Evolutionary conservation across 2,113 vertebrate species (phyloP), one percentile per base, ranked within the genome.

Genomic region (Corythornis cristatus): DNA sequence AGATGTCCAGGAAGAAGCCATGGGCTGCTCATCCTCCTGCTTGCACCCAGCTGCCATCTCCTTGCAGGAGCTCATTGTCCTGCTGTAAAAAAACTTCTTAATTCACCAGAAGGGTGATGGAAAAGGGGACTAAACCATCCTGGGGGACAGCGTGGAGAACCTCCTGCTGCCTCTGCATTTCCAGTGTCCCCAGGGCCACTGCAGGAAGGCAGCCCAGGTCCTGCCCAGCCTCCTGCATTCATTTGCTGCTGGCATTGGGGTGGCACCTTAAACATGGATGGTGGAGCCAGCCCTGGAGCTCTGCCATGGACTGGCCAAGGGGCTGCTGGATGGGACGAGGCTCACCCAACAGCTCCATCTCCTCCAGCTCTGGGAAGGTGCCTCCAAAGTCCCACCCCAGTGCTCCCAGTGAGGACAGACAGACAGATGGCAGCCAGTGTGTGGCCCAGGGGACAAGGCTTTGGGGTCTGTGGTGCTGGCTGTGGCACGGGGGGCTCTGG

Each of bases 261-360:
- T 13, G 3, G 8, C 35, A 10, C 74, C 81, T 60, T 26, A 6
- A 35, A 21, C 3, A 11, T 2, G 2, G 1, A 1, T 8, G 5
- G 29, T 21, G 45, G 28, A 53, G 13, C 67, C 57, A 37, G 0
- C 1, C 0, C 0, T 15, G 62, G 68, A 22, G 15, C 0, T 0
- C 19, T 80, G 37, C 14, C 67, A 22, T 37, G 37, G 37, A 37
- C 37, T 37, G 37, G 37, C 37, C 37, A 12, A 90, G 65, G 1
- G 0, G 71, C 53, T 67, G 60, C 40, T 31, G 37, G 28, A 66
- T 54, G 1, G 8, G 46, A 3, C 0, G 1, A 7, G 72, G 57
- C 15, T 78, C 75, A 3, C 31, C 58, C 58, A n/a, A 0, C 1
- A 0, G 26, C 35, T 57, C 20, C n/a, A 20, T 13, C 25, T 33